Percentiles rank a stretch among this genome's conserved stretches.
Evolutionary conservation across 2,113 vertebrate genomes (phyloP).

Genomic region (Orcinus orca): DNA sequence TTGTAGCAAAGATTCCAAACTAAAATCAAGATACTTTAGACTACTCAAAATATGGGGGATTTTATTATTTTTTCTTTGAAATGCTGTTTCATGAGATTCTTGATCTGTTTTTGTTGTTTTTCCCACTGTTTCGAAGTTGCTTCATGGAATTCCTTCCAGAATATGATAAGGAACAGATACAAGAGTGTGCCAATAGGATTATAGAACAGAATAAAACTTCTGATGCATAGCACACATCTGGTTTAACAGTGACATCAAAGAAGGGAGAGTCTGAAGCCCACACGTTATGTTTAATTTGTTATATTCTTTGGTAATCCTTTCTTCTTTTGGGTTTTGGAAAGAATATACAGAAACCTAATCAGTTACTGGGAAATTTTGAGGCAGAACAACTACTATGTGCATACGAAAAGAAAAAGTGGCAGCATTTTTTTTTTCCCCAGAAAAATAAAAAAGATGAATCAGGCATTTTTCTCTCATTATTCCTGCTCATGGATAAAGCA

Average conservation of each 20-base stretch:
- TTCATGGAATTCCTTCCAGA: constrained; percentile 13
- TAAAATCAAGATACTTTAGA: constrained; percentile 21
- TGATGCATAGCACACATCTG: background rate
- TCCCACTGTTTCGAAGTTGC: background rate
- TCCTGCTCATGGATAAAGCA: background rate
- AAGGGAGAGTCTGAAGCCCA: background rate
- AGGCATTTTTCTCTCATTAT: background rate
- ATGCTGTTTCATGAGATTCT: constrained; percentile 26
- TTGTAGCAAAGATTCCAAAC: background rate
- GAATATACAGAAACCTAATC: background rate
- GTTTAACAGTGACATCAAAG: background rate
- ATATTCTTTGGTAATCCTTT: background rate
- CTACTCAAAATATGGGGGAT: background rate
- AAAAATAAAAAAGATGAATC: background rate
- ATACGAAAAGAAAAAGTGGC: background rate
- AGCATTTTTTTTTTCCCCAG: background rate
- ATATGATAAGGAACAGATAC: constrained; percentile 27
- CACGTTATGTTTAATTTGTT: background rate
- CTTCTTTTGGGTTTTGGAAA: background rate
- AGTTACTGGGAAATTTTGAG: background rate
- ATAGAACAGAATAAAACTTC: background rate
- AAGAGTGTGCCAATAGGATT: background rate
- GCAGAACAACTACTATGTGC: background rate
- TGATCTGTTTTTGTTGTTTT: background rate
- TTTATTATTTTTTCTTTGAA: constrained; percentile 9